These are phyloP conservation scores for Channallabes apus DNA, from an alignment of 2,797 vertebrate species.

Conservation along the genomic window DNA sequence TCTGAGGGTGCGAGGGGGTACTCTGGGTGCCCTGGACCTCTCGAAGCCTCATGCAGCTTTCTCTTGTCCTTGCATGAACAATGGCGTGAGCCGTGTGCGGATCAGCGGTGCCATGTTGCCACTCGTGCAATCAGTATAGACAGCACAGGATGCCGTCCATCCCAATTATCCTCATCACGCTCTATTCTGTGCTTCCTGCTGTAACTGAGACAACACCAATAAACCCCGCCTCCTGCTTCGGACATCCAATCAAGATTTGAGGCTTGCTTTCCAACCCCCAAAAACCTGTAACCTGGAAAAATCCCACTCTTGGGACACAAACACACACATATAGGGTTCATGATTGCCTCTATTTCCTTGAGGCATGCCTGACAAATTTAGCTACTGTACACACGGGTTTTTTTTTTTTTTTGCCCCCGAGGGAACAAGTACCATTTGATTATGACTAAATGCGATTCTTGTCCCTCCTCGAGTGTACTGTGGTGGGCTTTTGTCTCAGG, in stretches of 20 bases:
- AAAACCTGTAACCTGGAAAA: slow-evolving; percentile 7
- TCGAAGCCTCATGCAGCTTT: slow-evolving; percentile 28
- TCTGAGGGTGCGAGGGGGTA: neutral
- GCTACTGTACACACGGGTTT: slow-evolving; percentile 55
- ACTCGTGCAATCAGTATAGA: slow-evolving; percentile 46
- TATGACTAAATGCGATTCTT: slow-evolving; percentile 55
- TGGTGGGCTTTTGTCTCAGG: slow-evolving; percentile 42
- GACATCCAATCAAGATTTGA: neutral
- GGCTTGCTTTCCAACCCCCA: slow-evolving; percentile 19
- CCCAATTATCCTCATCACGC: slow-evolving; percentile 50
- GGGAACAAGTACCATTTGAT: slow-evolving; percentile 55
- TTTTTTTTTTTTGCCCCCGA: slow-evolving; percentile 41
- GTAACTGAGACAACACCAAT: slow-evolving; percentile 48
- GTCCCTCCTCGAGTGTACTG: slow-evolving; percentile 36
- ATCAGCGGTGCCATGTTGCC: slow-evolving; percentile 36
- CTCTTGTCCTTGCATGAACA: slow-evolving; percentile 33
- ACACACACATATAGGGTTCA: slow-evolving; percentile 21
- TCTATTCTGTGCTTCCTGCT: slow-evolving; percentile 27
- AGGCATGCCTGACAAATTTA: slow-evolving; percentile 55
- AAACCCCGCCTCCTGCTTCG: slow-evolving; percentile 10
- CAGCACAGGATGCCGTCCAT: slow-evolving; percentile 43
- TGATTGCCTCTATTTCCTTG: slow-evolving; percentile 53
- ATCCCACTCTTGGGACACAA: neutral
- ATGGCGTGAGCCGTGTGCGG: slow-evolving; percentile 20
- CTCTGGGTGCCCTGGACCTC: neutral